Evolutionary conservation across 2,888 invertebrate species (phyloP).

Genomic region (Ormyrus thymus): DNA sequence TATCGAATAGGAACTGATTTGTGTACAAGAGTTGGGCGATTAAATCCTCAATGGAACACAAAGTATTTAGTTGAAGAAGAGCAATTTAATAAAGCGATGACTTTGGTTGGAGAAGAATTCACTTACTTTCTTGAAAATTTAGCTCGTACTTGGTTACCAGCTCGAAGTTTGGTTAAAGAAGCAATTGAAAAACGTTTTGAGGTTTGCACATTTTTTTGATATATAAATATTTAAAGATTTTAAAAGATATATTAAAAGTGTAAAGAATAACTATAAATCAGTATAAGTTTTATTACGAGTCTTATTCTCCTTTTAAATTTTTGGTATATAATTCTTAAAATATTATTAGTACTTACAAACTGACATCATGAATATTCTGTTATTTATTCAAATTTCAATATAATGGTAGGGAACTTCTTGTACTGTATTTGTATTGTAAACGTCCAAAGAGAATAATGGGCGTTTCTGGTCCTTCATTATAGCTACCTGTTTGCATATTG

Average conservation of each 20-base stretch:
- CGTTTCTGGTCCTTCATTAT: no score
- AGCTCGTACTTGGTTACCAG: conserved; percentile 90
- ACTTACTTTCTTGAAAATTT: conserved; percentile 78
- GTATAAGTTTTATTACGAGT: conserved; percentile 7
- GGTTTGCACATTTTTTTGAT: conserved; percentile 68
- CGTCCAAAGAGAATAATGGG: no score
- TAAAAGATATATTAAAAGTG: not conserved
- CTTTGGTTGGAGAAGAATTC: conserved; percentile 88
- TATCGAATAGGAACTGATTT: conserved; percentile 89
- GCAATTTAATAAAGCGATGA: conserved; percentile 87
- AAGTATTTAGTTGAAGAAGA: conserved; percentile 76
- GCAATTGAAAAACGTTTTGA: conserved; percentile 82
- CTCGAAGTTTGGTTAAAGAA: conserved; percentile 84
- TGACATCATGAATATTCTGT: no score
- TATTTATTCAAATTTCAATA: no score
- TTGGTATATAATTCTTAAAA: not conserved
- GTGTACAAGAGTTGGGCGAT: conserved; percentile 83
- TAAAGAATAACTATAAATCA: no score
- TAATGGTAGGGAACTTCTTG: no score
- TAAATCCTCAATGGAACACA: conserved; percentile 92
- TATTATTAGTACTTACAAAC: no score
- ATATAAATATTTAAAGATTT: not conserved
- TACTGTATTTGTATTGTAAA: no score
- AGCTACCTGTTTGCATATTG: no score
- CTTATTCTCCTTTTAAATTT: not conserved